Conservation (phyloP, 2,888 invertebrate genomes). For the Halocaridina rubra region DNA sequence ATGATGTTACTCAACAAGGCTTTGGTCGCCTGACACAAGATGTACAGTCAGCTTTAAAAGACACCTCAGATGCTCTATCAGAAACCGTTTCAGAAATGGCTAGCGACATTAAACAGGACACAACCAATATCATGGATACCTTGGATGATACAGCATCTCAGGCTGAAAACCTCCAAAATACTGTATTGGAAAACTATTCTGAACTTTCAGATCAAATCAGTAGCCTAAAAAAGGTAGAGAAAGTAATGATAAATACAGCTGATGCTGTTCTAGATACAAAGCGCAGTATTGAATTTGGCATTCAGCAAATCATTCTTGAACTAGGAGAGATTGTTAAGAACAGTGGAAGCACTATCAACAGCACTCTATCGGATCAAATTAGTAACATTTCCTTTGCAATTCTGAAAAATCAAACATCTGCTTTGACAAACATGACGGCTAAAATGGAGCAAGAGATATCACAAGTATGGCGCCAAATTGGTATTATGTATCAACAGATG, state of each 20-base stretch:
- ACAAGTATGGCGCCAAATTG: constrained; percentile 90
- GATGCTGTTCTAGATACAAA: constrained; percentile 87
- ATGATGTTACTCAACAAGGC: constrained; percentile 25
- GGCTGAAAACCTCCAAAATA: constrained; percentile 73
- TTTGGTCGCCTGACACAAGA: constrained; percentile 21
- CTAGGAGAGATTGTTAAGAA: constrained; percentile 71
- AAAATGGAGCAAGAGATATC: constrained; percentile 75
- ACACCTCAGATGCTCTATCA: constrained; percentile 1
- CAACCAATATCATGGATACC: constrained; percentile 67
- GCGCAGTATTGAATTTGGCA: constrained; percentile 85
- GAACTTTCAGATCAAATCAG: constrained; percentile 68
- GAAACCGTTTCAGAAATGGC: background rate
- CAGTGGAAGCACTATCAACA: constrained; percentile 77
- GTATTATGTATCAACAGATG: constrained; percentile 87
- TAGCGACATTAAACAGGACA: constrained; percentile 29
- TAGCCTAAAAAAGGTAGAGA: constrained; percentile 79
- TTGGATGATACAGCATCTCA: constrained; percentile 74
- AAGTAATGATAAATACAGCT: constrained; percentile 83
- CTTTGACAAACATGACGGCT: constrained; percentile 79
- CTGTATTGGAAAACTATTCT: constrained; percentile 73
- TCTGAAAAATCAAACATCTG: constrained; percentile 78
- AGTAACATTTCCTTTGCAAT: constrained; percentile 78
- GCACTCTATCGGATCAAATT: constrained; percentile 76
- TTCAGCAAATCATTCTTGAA: constrained; percentile 83
- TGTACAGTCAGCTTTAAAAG: constrained; percentile 15